These are phyloP conservation scores for Hirudinaria manillensis DNA, from an alignment of 2,888 invertebrate species.

Conservation along the genomic window DNA sequence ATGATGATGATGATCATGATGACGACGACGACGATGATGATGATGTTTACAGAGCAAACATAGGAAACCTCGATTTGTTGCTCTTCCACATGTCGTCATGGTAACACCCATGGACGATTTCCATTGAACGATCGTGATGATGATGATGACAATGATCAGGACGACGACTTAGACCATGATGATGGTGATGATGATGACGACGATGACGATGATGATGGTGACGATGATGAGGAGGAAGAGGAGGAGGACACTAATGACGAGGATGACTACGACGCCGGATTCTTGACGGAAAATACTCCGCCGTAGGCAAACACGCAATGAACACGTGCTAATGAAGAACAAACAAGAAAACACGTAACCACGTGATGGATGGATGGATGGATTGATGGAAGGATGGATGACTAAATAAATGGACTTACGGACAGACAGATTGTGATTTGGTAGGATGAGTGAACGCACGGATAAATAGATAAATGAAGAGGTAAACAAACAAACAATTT, in stretches of 20 bases:
- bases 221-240: conserved; percentile 11
- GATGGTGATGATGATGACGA: background rate
- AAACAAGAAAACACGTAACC: too few species aligned
- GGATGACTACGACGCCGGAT: background rate
- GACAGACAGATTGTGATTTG: background rate
- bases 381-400: background rate
- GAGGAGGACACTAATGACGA: background rate
- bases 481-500: too few species aligned
- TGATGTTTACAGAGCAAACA: too few species aligned
- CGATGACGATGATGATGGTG: conserved; percentile 4
- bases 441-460: background rate
- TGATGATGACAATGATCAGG: conserved; percentile 12
- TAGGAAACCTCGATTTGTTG: too few species aligned
- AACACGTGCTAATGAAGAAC: too few species aligned
- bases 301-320: too few species aligned
- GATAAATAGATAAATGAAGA: too few species aligned
- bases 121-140: conserved; percentile 10
- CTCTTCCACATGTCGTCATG: too few species aligned
- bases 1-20: too few species aligned
- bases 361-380: too few species aligned
- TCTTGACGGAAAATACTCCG: too few species aligned
- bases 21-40: too few species aligned
- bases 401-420: conserved; percentile 1
- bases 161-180: conserved; percentile 7
- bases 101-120: background rate